phyloP scores from a whole-genome alignment of 1,140 invertebrate species.

The Aphaenogaster rudis region DNA sequence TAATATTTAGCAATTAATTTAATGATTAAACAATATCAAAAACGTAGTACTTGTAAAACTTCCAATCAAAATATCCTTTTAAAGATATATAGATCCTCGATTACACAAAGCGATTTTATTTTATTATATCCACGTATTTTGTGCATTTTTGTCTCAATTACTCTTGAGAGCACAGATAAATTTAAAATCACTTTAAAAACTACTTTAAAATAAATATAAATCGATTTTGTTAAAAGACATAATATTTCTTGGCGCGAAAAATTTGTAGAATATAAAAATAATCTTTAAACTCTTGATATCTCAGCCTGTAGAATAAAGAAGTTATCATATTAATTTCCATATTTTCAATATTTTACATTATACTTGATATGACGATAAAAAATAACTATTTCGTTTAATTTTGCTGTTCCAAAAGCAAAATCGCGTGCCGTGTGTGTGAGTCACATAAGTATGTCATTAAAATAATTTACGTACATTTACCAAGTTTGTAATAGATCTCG shows the following conservation, averaged over 20 bases:
- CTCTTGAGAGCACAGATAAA: not conserved
- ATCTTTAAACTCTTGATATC: not conserved
- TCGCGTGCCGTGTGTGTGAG: not conserved
- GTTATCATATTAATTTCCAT: not conserved
- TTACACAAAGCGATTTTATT: not conserved
- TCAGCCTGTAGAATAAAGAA: not conserved
- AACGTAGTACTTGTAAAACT: slow-evolving; percentile 8
- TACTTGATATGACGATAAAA: not conserved
- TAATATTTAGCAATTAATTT: slow-evolving; percentile 1
- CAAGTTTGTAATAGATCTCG: slow-evolving; percentile 7
- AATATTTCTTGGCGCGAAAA: not conserved
- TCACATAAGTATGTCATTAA: not conserved
- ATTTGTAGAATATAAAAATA: not conserved
- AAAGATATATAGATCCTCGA: slow-evolving; percentile 3
- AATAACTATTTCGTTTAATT: not conserved
- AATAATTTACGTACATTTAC: slow-evolving; percentile 27
- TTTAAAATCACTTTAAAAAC: not conserved
- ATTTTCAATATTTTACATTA: not conserved
- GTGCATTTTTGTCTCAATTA: not conserved
- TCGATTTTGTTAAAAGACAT: not conserved
- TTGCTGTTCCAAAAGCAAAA: not conserved
- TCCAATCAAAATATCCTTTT: not conserved
- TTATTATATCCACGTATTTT: not conserved
- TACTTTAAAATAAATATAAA: slow-evolving; percentile 9
- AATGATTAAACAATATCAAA: slow-evolving; percentile 1